Evolutionary conservation across 2,113 vertebrate species (phyloP).

Genomic region (Brachionichthys hirsutus): DNA sequence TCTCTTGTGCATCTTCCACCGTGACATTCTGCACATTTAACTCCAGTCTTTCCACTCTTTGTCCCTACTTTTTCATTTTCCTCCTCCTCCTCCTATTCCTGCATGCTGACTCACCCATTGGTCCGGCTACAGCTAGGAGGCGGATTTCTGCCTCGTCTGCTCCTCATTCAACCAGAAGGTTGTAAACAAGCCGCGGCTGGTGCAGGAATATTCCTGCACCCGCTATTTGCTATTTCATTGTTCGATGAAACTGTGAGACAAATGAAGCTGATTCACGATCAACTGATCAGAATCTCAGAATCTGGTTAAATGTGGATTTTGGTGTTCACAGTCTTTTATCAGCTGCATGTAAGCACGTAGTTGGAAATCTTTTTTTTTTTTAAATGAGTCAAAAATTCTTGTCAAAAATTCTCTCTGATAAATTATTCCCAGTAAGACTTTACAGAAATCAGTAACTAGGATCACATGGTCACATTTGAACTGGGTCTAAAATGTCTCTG

Average conservation of each 20-base stretch:
- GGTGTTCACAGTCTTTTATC: no score
- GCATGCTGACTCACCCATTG: neutral
- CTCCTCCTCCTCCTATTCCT: conserved; percentile 30
- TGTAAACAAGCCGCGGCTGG: neutral
- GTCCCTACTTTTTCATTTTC: conserved; percentile 30
- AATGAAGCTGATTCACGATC: no score
- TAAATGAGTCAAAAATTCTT: no score
- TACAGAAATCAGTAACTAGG: no score
- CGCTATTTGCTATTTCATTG: no score
- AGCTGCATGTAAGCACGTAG: no score
- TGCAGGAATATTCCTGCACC: conserved; percentile 8
- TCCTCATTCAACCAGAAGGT: conserved; percentile 18
- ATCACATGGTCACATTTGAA: no score
- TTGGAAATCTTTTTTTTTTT: no score
- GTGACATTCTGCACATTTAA: conserved; percentile 11
- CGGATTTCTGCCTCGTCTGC: conserved; percentile 44
- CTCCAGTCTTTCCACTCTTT: conserved; percentile 11
- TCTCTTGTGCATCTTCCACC: neutral
- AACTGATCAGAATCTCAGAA: no score
- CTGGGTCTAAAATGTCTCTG: conserved; percentile 17
- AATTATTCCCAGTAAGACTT: no score
- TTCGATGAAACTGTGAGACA: no score
- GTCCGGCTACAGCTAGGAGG: conserved; percentile 1
- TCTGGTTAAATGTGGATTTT: no score
- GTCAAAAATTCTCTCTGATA: neutral